A percentile compares a stretch with the other conserved stretches of the same genome.
These are phyloP conservation scores for Porphyrio hochstetteri DNA, from an alignment of 2,113 vertebrate species.

Conservation along the genomic window DNA sequence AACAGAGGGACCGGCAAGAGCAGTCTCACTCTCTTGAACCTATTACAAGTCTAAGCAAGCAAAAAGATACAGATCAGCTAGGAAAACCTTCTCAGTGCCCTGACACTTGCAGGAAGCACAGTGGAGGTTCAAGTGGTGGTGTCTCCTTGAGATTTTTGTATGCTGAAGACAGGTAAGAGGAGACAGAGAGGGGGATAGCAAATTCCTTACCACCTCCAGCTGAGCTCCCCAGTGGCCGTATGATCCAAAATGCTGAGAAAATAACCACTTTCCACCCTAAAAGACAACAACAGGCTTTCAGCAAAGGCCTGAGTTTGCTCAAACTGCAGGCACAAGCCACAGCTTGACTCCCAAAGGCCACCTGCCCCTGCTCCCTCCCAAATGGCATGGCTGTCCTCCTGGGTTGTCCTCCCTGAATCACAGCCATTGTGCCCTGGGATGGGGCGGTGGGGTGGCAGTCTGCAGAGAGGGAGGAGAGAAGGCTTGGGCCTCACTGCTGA, in stretches of 20 bases:
- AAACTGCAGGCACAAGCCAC: not conserved
- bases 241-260: not conserved
- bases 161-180: not conserved
- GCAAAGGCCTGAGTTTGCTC: not conserved
- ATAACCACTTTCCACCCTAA: not conserved
- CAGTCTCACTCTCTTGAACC: not conserved
- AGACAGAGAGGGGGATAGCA: not conserved
- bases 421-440: accelerated
- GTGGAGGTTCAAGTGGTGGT: not conserved
- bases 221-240: not conserved
- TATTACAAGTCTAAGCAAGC: not conserved
- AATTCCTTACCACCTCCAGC: not conserved
- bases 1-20: not conserved
- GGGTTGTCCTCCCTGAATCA: not conserved
- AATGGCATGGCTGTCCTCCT: accelerated
- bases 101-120: not conserved
- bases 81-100: not conserved
- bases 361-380: accelerated
- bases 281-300: not conserved
- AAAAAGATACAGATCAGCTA: not conserved
- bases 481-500: not conserved
- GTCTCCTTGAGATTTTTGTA: not conserved
- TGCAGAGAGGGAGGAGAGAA: not conserved
- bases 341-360: accelerated
- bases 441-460: accelerated